A percentile compares a stretch with the other conserved stretches of the same genome.
These are phyloP conservation scores for Sepioteuthis lessoniana DNA, from an alignment of 2,888 invertebrate genomes.

Conservation along the genomic window DNA sequence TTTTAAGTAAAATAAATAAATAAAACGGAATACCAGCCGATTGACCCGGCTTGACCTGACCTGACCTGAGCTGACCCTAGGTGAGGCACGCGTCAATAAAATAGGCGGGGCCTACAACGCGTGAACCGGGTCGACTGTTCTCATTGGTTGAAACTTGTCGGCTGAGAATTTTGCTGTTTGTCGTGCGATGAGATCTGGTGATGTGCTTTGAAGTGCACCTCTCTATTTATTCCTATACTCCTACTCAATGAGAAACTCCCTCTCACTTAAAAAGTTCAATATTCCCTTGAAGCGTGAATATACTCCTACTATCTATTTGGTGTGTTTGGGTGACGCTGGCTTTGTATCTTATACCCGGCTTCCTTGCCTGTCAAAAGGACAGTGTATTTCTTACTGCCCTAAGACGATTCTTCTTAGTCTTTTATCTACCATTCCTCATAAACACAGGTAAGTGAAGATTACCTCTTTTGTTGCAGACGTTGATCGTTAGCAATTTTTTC, in stretches of 20 bases:
- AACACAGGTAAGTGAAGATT: background rate
- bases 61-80: conserved; percentile 41
- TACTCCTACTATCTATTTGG: background rate
- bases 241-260: background rate
- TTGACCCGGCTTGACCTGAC: background rate
- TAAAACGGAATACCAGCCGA: background rate
- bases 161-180: conserved; percentile 54
- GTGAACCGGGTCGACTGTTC: conserved; percentile 51
- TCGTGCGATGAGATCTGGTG: conserved; percentile 44
- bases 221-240: background rate
- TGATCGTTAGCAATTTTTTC: too few species aligned
- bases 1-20: background rate
- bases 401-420: background rate
- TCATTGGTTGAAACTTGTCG: conserved; percentile 64
- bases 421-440: background rate
- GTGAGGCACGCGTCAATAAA: conserved; percentile 43
- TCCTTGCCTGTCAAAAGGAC: background rate
- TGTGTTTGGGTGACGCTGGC: background rate
- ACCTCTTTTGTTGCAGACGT: too few species aligned
- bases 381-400: conserved; percentile 17
- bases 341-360: background rate
- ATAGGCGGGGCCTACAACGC: conserved; percentile 53
- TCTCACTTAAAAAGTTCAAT: background rate
- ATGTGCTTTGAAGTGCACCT: background rate
- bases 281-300: background rate